Evolutionary conservation across 2,797 vertebrate genomes (phyloP).

Genomic region (Sebastes steindachneri): DNA sequence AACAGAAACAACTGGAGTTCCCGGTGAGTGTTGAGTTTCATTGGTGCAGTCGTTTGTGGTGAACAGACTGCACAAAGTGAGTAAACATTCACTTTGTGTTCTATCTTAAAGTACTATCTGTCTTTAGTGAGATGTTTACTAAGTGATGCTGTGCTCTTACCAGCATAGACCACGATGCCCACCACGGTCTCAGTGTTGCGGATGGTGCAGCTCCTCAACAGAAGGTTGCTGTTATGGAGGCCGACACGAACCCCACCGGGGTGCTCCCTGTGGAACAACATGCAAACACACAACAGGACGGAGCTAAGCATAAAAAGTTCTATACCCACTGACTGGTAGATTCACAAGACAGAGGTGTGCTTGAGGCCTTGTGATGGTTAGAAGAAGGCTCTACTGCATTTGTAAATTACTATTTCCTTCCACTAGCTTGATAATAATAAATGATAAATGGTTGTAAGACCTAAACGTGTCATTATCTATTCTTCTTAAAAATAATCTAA

Average conservation of each 20-base stretch:
- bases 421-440: neutral
- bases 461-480: neutral
- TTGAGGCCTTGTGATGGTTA: neutral
- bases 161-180: conserved; percentile 96
- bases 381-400: neutral
- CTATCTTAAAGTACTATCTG: too few species aligned
- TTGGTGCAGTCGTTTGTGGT: too few species aligned
- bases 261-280: conserved; percentile 83
- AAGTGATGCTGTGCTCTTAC: conserved; percentile 72
- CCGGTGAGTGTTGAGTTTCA: too few species aligned
- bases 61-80: too few species aligned
- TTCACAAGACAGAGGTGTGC: neutral
- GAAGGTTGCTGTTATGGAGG: conserved; percentile 90
- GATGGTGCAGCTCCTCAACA: conserved; percentile 94
- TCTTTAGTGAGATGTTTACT: neutral
- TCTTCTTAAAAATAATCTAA: neutral
- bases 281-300: neutral
- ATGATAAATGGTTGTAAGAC: neutral
- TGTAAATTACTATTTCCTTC: neutral
- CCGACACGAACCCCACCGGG: conserved; percentile 86
- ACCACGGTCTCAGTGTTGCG: conserved; percentile 93
- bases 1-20: too few species aligned
- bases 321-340: neutral
- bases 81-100: too few species aligned
- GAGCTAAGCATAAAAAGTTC: neutral